phyloP scores from a whole-genome alignment of 1,140 invertebrate species.

The Heterodera carotae region DNA sequence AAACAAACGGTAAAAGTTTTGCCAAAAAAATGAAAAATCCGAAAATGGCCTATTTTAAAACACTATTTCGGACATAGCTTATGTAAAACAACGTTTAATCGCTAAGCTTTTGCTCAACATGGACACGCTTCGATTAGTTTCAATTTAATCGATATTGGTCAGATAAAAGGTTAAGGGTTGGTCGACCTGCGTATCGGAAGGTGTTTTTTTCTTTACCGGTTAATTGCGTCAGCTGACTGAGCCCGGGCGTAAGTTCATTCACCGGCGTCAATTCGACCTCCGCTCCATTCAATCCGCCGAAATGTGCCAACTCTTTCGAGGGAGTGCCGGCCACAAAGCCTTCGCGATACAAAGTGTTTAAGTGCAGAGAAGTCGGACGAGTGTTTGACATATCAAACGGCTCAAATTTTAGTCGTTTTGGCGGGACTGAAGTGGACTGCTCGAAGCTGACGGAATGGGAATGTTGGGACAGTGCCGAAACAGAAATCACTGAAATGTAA shows the following conservation, averaged over 20 bases:
- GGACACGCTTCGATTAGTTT: no score
- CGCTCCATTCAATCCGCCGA: not conserved
- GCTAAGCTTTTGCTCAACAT: no score
- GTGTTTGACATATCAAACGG: not conserved
- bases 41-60: no score
- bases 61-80: no score
- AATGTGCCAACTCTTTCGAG: constrained; percentile 2
- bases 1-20: no score
- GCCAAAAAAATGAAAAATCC: no score
- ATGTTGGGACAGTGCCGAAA: not conserved
- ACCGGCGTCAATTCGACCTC: constrained; percentile 1
- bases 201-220: no score
- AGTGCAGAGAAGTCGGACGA: constrained; percentile 1
- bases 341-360: not conserved
- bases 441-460: not conserved
- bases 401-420: not conserved
- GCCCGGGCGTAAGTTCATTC: not conserved
- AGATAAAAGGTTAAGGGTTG: no score
- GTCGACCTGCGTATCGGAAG: no score
- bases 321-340: constrained; percentile 7
- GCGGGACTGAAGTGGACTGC: not conserved
- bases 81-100: no score
- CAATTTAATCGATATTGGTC: no score
- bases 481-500: constrained; percentile 1
- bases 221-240: constrained; percentile 12